Percentiles rank a stretch among this genome's conserved stretches.
Evolutionary conservation across 2,113 vertebrate genomes (phyloP).

Genomic region (Silurus asotus): DNA sequence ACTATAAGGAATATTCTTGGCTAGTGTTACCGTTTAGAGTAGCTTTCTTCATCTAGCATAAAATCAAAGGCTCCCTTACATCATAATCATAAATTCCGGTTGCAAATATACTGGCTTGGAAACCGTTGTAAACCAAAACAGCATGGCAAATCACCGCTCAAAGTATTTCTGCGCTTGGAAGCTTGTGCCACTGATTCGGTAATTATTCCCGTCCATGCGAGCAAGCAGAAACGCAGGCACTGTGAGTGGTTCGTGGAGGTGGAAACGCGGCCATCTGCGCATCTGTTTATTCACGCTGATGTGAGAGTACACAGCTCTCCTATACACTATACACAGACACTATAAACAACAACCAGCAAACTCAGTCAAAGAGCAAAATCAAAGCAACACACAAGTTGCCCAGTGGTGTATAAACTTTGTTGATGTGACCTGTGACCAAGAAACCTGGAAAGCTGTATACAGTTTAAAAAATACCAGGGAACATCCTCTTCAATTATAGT

Average conservation of each 20-base stretch:
- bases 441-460: conserved; percentile 15
- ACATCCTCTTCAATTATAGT: conserved; percentile 10
- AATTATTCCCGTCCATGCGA: neutral
- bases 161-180: neutral
- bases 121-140: neutral
- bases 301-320: conserved; percentile 11
- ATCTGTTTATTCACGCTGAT: conserved; percentile 52
- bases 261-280: conserved; percentile 30
- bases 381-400: conserved; percentile 5
- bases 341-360: conserved; percentile 28
- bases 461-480: conserved; percentile 2
- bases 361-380: neutral
- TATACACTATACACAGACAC: conserved; percentile 17
- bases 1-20: neutral
- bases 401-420: neutral
- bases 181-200: neutral
- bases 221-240: neutral
- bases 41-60: neutral
- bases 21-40: neutral
- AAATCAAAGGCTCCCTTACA: neutral
- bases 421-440: conserved; percentile 13
- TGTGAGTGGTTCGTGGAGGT: neutral
- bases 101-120: neutral
- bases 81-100: neutral
- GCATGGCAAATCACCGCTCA: neutral